phyloP scores from a whole-genome alignment of 2,888 invertebrate species.

The Xestia c-nigrum region DNA sequence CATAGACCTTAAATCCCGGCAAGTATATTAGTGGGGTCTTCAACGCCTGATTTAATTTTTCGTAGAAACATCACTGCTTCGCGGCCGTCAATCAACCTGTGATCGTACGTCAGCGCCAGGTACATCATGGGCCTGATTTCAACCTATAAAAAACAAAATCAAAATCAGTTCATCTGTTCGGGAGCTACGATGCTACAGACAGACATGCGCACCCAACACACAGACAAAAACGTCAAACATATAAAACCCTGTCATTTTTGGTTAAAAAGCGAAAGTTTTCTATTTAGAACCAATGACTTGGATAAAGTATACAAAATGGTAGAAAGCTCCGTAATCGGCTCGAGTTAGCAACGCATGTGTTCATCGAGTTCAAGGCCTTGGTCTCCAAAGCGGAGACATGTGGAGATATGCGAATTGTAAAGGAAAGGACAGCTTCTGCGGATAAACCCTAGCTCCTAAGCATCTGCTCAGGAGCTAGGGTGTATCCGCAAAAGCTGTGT shows the following conservation, averaged over 20 bases:
- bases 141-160: conserved; percentile 92
- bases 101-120: conserved; percentile 99
- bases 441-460: too few relatives aligned
- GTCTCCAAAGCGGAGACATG: not conserved
- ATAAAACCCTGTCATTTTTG: too few relatives aligned
- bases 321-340: not conserved
- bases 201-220: too few relatives aligned
- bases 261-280: too few relatives aligned
- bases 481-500: not conserved
- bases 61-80: conserved; percentile 99
- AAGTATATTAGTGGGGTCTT: conserved; percentile 98
- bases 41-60: conserved; percentile 98
- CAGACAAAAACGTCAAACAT: too few relatives aligned
- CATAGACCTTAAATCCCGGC: conserved; percentile 95
- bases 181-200: too few relatives aligned
- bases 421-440: not conserved
- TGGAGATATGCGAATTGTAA: not conserved
- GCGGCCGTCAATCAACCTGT: conserved; percentile 99
- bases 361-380: not conserved
- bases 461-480: not conserved
- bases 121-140: conserved; percentile 99
- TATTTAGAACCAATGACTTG: not conserved
- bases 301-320: not conserved
- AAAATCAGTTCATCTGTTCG: too few relatives aligned
- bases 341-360: not conserved